A percentile compares a stretch with the other conserved stretches of the same genome.
Conservation (phyloP, 2,113 vertebrate genomes). For the Dipodomys ordii region DNA sequence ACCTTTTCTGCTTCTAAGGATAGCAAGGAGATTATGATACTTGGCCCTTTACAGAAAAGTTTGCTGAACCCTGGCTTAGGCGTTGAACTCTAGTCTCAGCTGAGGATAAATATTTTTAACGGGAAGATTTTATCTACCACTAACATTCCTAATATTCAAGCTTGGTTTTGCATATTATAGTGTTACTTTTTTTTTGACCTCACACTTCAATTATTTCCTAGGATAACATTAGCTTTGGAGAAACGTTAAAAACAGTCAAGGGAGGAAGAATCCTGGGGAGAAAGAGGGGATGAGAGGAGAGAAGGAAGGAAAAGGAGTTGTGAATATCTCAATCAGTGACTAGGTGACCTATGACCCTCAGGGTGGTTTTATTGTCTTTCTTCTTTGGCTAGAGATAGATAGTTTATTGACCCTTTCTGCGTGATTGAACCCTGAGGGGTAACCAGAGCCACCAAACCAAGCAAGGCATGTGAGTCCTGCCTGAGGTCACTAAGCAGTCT, state of each 20-base stretch:
- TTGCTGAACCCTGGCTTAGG: neutral
- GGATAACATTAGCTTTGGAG: slow-evolving; percentile 64
- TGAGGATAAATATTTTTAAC: neutral
- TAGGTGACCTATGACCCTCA: slow-evolving; percentile 88
- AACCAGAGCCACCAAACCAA: slow-evolving; percentile 79
- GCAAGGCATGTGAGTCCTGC: slow-evolving; percentile 68
- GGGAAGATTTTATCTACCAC: neutral
- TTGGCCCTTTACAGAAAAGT: slow-evolving; percentile 4
- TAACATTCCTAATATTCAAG: slow-evolving; percentile 25
- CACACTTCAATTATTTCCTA: slow-evolving; percentile 42
- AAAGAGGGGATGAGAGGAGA: slow-evolving; percentile 42
- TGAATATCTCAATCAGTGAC: slow-evolving; percentile 91
- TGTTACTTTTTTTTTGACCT: neutral
- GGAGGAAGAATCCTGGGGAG: neutral
- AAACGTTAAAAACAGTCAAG: slow-evolving; percentile 37
- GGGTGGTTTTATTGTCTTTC: slow-evolving; percentile 89
- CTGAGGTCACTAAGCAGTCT: slow-evolving; percentile 5
- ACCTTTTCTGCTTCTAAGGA: slow-evolving; percentile 24
- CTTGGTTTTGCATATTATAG: slow-evolving; percentile 37
- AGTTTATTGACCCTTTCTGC: slow-evolving; percentile 89
- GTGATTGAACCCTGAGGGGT: slow-evolving; percentile 87
- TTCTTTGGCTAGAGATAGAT: slow-evolving; percentile 86
- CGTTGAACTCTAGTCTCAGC: neutral
- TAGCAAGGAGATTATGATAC: neutral
- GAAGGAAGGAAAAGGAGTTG: slow-evolving; percentile 76